Percentiles rank a stretch among this genome's conserved stretches.
These are phyloP conservation scores for Isaurus tuberculatus DNA, from an alignment of 92 coral and sea anemone genomes.

Conservation along the genomic window DNA sequence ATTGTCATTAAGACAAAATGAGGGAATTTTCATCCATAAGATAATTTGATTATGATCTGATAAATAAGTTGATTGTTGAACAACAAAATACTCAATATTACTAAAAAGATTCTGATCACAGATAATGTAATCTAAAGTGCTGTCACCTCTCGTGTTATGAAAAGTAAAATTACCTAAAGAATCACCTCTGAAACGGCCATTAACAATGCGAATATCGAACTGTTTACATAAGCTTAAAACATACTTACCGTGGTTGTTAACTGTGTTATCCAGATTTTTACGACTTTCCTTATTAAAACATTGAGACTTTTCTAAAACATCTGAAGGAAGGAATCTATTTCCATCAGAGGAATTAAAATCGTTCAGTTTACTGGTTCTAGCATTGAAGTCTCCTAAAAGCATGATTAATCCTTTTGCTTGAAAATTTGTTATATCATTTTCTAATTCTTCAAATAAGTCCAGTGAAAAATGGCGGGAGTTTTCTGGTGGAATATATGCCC, in stretches of 20 bases:
- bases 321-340: slow-evolving; percentile 13
- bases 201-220: slow-evolving; percentile 47
- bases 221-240: slow-evolving; percentile 36
- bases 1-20: slow-evolving; percentile 13
- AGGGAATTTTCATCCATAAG: slow-evolving; percentile 17
- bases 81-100: slow-evolving; percentile 33
- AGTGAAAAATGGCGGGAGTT: slow-evolving; percentile 29
- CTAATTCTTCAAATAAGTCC: slow-evolving; percentile 32
- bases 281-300: slow-evolving; percentile 11
- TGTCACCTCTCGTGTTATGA: slow-evolving; percentile 33
- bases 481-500: slow-evolving; percentile 20
- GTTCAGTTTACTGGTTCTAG: slow-evolving; percentile 25
- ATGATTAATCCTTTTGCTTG: slow-evolving; percentile 19
- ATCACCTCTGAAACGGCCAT: slow-evolving; percentile 45
- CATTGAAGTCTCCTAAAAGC: slow-evolving; percentile 21
- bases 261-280: slow-evolving; percentile 34
- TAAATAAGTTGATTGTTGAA: slow-evolving; percentile 19
- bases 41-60: slow-evolving; percentile 36
- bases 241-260: slow-evolving; percentile 48
- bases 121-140: slow-evolving; percentile 45
- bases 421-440: slow-evolving; percentile 24
- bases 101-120: slow-evolving; percentile 36
- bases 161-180: slow-evolving; percentile 46
- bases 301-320: neutral
- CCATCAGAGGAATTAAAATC: slow-evolving; percentile 30